These are phyloP conservation scores for Esox niger DNA, from an alignment of 2,113 vertebrate species.

Conservation along the genomic window DNA sequence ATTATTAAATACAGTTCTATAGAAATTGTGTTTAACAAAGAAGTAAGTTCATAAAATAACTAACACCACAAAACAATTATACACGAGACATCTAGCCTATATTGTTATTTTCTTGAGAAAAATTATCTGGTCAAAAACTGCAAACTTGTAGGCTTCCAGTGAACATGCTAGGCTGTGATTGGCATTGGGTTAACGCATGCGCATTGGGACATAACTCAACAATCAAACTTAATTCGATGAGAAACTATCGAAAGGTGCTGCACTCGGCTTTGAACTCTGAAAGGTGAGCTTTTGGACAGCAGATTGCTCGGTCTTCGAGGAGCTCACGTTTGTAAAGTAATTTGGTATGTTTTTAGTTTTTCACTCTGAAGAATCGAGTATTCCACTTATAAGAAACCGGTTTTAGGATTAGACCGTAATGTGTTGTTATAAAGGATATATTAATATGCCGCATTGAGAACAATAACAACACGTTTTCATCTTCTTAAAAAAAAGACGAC, in stretches of 20 bases:
- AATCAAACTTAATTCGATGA: not conserved
- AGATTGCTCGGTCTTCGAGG: not conserved
- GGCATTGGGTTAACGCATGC: slow-evolving; percentile 9
- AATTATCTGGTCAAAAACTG: no score
- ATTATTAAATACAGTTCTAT: no score
- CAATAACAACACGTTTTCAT: not conserved
- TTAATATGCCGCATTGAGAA: not conserved
- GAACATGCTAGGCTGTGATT: no score
- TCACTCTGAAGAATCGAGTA: no score
- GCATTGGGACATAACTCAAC: not conserved
- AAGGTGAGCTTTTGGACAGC: not conserved
- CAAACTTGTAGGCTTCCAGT: no score
- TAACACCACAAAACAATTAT: no score
- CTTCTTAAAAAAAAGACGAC: no score
- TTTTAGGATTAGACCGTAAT: not conserved
- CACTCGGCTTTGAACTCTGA: not conserved
- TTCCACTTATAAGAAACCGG: not conserved
- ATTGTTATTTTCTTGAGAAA: no score
- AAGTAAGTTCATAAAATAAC: no score
- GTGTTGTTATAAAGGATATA: not conserved
- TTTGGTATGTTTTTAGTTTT: not conserved
- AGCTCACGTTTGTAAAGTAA: not conserved
- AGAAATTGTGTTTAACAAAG: no score
- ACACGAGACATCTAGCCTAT: no score
- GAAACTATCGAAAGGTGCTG: not conserved